phyloP scores from a whole-genome alignment of 2,113 vertebrate genomes.

The Aviceda subcristata region DNA sequence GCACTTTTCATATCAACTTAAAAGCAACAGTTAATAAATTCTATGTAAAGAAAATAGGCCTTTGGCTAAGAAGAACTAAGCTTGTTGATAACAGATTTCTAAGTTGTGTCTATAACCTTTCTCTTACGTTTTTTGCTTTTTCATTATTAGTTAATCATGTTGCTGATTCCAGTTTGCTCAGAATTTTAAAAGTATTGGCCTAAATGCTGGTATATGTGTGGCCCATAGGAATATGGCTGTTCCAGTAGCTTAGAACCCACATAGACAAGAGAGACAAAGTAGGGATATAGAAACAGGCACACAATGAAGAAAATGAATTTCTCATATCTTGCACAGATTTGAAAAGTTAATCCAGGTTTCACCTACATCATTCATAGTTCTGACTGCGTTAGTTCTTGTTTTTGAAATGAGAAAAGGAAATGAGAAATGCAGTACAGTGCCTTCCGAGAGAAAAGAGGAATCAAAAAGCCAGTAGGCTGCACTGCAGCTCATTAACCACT shows the following conservation, averaged over 20 bases:
- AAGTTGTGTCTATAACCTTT: background rate
- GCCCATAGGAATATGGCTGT: background rate
- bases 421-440: background rate
- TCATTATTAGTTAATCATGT: background rate
- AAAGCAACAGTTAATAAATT: background rate
- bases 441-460: background rate
- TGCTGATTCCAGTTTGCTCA: background rate
- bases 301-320: background rate
- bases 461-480: background rate
- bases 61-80: background rate
- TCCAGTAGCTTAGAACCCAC: background rate
- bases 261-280: background rate
- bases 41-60: background rate
- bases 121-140: background rate
- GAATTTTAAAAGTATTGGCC: background rate
- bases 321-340: background rate
- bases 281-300: background rate
- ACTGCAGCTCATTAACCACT: constrained; percentile 27
- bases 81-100: background rate
- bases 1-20: background rate
- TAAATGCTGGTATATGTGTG: background rate
- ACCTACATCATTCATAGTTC: background rate
- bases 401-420: background rate
- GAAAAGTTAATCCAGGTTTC: background rate
- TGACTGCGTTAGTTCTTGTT: background rate